Percentiles rank a stretch among this genome's conserved stretches.
These are phyloP conservation scores for Apodemia duryi DNA, from an alignment of 2,888 invertebrate genomes.

Conservation along the genomic window DNA sequence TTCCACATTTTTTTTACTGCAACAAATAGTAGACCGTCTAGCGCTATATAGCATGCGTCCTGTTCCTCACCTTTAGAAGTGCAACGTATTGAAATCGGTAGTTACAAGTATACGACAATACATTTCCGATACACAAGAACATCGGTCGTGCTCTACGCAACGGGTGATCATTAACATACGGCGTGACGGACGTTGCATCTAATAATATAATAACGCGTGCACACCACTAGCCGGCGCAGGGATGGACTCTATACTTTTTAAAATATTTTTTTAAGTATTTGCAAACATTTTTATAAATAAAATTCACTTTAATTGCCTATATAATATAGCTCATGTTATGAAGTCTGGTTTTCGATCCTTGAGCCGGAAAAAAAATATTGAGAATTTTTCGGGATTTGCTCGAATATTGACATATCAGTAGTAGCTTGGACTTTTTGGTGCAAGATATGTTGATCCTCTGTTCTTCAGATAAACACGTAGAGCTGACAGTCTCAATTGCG, in stretches of 20 bases:
- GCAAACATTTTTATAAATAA: background rate
- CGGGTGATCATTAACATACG: slow-evolving; percentile 49
- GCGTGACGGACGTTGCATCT: slow-evolving; percentile 46
- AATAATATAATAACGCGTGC: slow-evolving; percentile 47
- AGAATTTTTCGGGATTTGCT: no score
- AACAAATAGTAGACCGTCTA: no score
- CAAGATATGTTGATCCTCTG: no score
- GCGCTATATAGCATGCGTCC: no score
- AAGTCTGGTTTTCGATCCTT: background rate
- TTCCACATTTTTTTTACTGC: no score
- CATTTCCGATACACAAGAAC: slow-evolving; percentile 4
- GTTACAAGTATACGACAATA: background rate
- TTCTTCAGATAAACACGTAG: no score
- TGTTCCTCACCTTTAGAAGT: no score
- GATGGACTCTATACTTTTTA: slow-evolving; percentile 32
- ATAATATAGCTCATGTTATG: background rate
- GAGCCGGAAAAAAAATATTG: no score
- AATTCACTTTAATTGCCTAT: background rate
- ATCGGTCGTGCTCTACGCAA: slow-evolving; percentile 30
- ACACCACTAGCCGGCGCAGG: slow-evolving; percentile 41
- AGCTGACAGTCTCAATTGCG: no score
- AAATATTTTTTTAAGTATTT: background rate
- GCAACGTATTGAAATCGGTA: background rate
- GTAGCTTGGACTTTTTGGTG: no score
- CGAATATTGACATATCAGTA: background rate